Evolutionary conservation across 1,140 invertebrate genomes (phyloP), one percentile per base, ranked within the genome.

Genomic region (Panagrolaimus sp.): DNA sequence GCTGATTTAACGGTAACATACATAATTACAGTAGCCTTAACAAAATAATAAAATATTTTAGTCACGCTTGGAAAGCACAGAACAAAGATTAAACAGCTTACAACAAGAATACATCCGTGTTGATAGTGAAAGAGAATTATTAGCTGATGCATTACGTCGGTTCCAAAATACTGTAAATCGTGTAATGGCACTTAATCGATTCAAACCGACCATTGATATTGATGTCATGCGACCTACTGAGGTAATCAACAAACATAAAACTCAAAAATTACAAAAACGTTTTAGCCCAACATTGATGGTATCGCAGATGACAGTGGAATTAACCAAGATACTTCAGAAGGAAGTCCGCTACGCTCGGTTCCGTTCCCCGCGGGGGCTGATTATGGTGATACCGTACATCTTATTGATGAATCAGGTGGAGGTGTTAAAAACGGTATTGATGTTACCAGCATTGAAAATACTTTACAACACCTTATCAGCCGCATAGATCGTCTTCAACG

Each of bases 71-170:
- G 81, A 83, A 46, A 81, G 71, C 65, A 79, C 75, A 1, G 81
- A 82, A 58, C 79, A 82, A 72, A 65, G 80, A 10, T 48, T 82
- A 28, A 65, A 76, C 38, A 71, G 69, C 46, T 70, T 82, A n/a
- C 79, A 82, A 69, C 79, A 82, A 63, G 80, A 83, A 46, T 82
- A 77, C 69, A 77, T 83, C 17, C 66, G 68, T 10, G 76, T 79
- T 32, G 81, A 83, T 63, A 79, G 69, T 28, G 79, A 82, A 67
- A 55, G 78, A 65, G 80, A 82, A 32, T 21, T 70, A n/a, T 64
- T 82, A 10, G 58, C 72, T 6, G 80, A 82, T 70, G 71, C 72
- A 14, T 67, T 82, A 7, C 75, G 77, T 28, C 68, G 80, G 21
- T 83, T 82, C 76, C 79, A 83, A 63, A 68, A 62, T 7, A 71